Base-by-base conservation (phyloP, 2,888 invertebrate genomes). In the Athalia cordata region DNA sequence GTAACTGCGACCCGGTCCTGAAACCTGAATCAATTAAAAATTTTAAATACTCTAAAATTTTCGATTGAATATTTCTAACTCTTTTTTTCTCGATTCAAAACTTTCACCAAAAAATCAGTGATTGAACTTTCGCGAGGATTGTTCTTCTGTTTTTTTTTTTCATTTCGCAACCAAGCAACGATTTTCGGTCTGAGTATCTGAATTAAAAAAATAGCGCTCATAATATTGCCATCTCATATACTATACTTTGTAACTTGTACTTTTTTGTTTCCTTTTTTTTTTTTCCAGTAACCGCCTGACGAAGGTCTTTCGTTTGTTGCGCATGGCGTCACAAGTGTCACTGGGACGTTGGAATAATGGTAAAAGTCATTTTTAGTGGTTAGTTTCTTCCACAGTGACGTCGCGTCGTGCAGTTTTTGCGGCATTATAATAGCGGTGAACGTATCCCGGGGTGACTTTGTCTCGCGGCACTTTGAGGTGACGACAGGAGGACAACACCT, bases 401-500 rank as follows among this genome's bases (percentile, higher is more conserved):
- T 15, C n/a, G 9, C 62, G 62, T 15, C 62, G 15, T n/a, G n/a
- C n/a, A 55, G 8, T 11, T 15, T n/a, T 62, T 5, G 59, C 47
- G 47, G 49, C 47, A 9, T 29, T 43, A 29, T 50, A 45, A 57
- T 43, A 57, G 6, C 29, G 29, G 72, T 45, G 13, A 45, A 68
- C 52, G 68, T 52, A 52, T 52, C 72, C 57, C 59, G 72, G 59
- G 72, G 59, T 47, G 59, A 72, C 75, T 52, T 50, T 75, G 62
- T 75, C 61, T 29, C 75, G 79, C 81, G 83, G 83, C 80, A 78
- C 83, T 86, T 85, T 85, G 85, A 87, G 85, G 87, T 86, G 87
- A 83, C 87, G 87, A 86, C 86, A 84, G 86, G 86, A 64, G 62
- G 57, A 72, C 72, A 57, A 87, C 87, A 87, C 87, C 87, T 87